Percentiles rank a stretch among this genome's conserved stretches.
Evolutionary conservation across 2,888 invertebrate genomes (phyloP).

Genomic region (Cantharis lateralis): DNA sequence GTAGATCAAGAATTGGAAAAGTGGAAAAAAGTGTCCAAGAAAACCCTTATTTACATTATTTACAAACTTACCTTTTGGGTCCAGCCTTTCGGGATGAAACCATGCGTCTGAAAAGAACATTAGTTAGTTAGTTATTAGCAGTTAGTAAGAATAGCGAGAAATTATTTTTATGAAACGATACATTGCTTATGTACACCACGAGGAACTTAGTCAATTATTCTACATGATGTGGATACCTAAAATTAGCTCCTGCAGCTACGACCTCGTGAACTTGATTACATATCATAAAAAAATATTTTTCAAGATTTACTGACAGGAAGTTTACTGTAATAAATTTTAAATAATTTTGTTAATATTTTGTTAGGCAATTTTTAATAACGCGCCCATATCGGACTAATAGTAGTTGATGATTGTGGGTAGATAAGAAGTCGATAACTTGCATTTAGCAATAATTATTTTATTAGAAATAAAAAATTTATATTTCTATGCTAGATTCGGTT

Average conservation of each 20-base stretch:
- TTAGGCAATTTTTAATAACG: not conserved
- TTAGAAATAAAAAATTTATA: not conserved
- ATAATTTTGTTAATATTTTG: not conserved
- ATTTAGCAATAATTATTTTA: not conserved
- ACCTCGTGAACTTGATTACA: constrained; percentile 8
- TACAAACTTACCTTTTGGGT: constrained; percentile 83
- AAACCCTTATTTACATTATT: not conserved
- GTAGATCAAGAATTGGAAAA: constrained; percentile 1
- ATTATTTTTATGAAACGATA: not conserved
- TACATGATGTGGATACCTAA: constrained; percentile 13
- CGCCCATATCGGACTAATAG: not conserved
- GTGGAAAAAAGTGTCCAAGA: not conserved
- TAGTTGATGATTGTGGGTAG: not conserved
- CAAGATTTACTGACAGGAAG: not conserved
- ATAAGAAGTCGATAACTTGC: not conserved
- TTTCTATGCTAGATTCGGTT: not conserved
- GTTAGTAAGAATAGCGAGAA: constrained; percentile 35
- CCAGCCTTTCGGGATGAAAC: constrained; percentile 90
- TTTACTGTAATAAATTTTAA: not conserved
- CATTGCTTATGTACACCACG: not conserved
- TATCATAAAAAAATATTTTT: not conserved
- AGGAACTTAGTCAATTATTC: not conserved
- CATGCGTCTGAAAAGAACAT: constrained; percentile 82
- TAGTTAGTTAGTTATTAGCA: constrained; percentile 16
- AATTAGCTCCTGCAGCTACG: constrained; percentile 1